These are phyloP conservation scores for Tapirus terrestris DNA, from an alignment of 2,113 vertebrate genomes.

Conservation along the genomic window DNA sequence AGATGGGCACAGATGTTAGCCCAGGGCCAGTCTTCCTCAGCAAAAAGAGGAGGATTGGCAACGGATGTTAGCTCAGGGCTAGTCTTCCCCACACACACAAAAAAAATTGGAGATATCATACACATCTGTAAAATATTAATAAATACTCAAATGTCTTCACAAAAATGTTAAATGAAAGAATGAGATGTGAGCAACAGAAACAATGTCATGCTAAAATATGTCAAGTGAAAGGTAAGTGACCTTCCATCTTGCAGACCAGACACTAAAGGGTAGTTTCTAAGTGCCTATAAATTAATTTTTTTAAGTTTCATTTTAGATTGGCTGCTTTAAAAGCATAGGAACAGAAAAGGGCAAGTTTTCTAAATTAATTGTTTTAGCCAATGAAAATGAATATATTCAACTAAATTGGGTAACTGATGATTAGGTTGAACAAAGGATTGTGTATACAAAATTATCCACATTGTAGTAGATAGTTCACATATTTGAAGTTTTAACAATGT, in stretches of 20 bases:
- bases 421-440: constrained; percentile 36
- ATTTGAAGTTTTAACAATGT: constrained; percentile 51
- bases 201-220: background rate
- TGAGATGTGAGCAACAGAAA: constrained; percentile 15
- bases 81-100: too few species aligned
- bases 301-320: constrained; percentile 39
- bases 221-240: constrained; percentile 66
- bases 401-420: background rate
- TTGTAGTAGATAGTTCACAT: background rate
- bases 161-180: constrained; percentile 21
- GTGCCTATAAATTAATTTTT: background rate
- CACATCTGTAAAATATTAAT: constrained; percentile 22
- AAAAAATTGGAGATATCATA: background rate
- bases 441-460: background rate
- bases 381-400: constrained; percentile 63
- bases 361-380: constrained; percentile 72
- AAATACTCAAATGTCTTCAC: constrained; percentile 20
- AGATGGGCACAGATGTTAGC: too few species aligned
- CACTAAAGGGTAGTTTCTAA: background rate
- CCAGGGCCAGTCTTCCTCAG: too few species aligned
- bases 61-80: too few species aligned
- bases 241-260: constrained; percentile 40
- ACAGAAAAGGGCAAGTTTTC: constrained; percentile 52
- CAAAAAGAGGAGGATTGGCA: too few species aligned
- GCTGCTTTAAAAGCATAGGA: constrained; percentile 26